Evolutionary conservation across 2,888 invertebrate species (phyloP), one percentile per base, ranked within the genome.

Genomic region (Idaea aversata): DNA sequence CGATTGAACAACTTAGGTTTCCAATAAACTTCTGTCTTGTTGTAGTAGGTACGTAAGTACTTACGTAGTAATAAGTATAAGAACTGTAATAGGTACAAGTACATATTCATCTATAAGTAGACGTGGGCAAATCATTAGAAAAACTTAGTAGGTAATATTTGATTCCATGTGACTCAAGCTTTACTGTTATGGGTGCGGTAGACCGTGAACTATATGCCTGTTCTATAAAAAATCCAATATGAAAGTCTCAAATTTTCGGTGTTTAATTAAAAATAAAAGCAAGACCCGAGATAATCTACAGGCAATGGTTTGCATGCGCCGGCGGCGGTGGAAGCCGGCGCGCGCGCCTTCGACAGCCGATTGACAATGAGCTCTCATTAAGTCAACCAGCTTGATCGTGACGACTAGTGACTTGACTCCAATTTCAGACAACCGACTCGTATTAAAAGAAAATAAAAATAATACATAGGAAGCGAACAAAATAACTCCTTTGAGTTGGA

Each of bases 291-390:
- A 79, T 65, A 36, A 38, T 15, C 15, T 61, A 71, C 71, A 72
- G 66, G 59, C 63, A 64, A 68, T 67, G 47, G 70, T 82, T 79
- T 81, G 81, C 75, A 80, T 77, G 75, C 76, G 74, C 72, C 66
- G 57, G 65, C 72, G 73, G 71, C 72, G 70, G 64, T 13, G 70
- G 71, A 65, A 3, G 70, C 75, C 77, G 87, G 36, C 36, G 71
- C 72, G 70, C 64, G 36, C 71, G 71, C 65, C 7, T 69, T 75
- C 77, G 87, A 85, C 86, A 84, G 75, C 62, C 76, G 86, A 87
- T 87, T 88, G 88, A 88, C 88, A 89, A 87, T 81, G 78, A 83
- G 80, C 75, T 80, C 85, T 88, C 88, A 90, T 90, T 90, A 80
- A 77, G 76, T 76, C 75, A 73, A 72, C 71, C 72, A 71, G 59